A percentile compares a stretch with the other conserved stretches of the same genome.
phyloP scores from a whole-genome alignment of 2,888 invertebrate genomes.

The Acleris literana region DNA sequence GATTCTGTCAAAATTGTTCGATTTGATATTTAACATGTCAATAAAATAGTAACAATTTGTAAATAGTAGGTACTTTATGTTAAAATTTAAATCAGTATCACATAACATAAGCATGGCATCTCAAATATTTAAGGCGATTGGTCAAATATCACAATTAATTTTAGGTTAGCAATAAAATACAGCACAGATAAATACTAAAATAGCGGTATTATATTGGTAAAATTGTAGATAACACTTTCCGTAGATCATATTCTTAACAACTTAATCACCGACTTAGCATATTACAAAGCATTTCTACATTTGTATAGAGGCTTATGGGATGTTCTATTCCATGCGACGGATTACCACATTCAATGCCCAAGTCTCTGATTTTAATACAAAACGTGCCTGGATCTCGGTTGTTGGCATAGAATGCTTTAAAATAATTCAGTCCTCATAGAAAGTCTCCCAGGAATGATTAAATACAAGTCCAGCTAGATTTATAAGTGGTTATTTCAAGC shows the following conservation, averaged over 20 bases:
- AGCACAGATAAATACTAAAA: neutral
- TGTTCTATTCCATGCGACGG: slow-evolving; percentile 56
- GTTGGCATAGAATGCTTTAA: slow-evolving; percentile 11
- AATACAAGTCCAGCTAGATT: slow-evolving; percentile 76
- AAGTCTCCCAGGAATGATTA: slow-evolving; percentile 64
- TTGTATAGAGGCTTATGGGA: slow-evolving; percentile 60
- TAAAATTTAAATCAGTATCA: neutral
- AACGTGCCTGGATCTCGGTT: slow-evolving; percentile 50
- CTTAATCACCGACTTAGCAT: no score
- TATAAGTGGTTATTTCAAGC: slow-evolving; percentile 78
- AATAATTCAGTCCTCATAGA: slow-evolving; percentile 34
- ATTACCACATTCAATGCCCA: slow-evolving; percentile 30
- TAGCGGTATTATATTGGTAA: neutral
- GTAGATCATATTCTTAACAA: neutral
- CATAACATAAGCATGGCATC: neutral
- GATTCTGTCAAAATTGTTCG: no score
- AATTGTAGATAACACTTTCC: neutral
- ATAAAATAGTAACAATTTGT: no score
- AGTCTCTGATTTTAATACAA: slow-evolving; percentile 58
- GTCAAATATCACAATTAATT: neutral
- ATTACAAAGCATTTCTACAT: slow-evolving; percentile 2
- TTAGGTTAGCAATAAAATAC: neutral
- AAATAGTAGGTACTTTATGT: no score
- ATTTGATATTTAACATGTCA: no score
- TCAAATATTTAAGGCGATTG: no score